Base-by-base conservation (phyloP, 1,140 invertebrate species). In the Lysiphlebus fabarum region DNA sequence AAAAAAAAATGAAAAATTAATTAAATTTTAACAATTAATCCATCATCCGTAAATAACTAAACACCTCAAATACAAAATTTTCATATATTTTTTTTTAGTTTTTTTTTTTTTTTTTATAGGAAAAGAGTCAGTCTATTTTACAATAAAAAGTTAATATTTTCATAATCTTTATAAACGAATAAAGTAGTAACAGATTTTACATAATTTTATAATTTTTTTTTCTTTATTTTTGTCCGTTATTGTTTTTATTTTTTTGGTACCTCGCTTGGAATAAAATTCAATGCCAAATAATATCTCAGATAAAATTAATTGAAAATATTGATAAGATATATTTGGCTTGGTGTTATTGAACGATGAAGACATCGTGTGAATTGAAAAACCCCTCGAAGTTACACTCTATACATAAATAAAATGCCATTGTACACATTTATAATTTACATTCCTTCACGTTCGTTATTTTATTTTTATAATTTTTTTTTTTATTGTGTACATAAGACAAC, bases 151-250 rank as follows among this genome's bases (percentile, higher is more conserved):
- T 45, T 67, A 62, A 62, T 61, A 68, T 63, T 62, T 65, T 57
- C 58, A 66, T 62, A 56, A 57, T 62, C 48, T 55, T 58, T 45
- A 61, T 62, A 42, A 63, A 59, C 65, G 64, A 67, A 69, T 63
- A 66, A 70, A 69, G 17, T 4, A 26, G 57, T 64, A 70, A 69
- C 66, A 64, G 64, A 69, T 65, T 62, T 66, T 63, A 64, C 61
- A 61, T 49, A 69, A 63, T 68, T 63, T 68, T 56, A 64, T 63
- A 62, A 26, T 2, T 26, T 2, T 26, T 44, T 17, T 53, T 26
- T 38, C 12, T 37, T 53, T 36, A 10, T n/a, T n/a, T 26, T 57
- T 61, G 41, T 14, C 14, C 26, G n/a, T 48, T n/a, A 48, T 54
- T 48, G 58, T 54, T 54, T 1, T 50, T 14, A 47, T 49, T 55